phyloP scores from a whole-genome alignment of 2,888 invertebrate species.

The Macrophya alboannulata region DNA sequence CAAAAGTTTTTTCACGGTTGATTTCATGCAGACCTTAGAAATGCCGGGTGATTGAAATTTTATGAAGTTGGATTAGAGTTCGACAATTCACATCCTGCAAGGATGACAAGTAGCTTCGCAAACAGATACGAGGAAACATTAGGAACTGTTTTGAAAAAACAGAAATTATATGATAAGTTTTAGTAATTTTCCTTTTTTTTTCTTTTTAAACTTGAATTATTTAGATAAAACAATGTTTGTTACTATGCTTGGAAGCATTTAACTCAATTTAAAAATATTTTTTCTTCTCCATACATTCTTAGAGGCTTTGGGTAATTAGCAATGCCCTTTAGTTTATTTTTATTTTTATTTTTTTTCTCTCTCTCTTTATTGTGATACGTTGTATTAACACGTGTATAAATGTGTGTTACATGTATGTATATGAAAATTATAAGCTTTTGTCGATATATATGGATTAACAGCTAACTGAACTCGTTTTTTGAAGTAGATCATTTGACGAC shows the following conservation, averaged over 20 bases:
- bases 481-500: background rate
- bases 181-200: background rate
- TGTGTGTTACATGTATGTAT: background rate
- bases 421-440: background rate
- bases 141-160: background rate
- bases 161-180: too few relatives aligned
- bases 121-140: background rate
- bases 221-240: background rate
- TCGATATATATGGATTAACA: background rate
- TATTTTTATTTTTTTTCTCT: too few relatives aligned
- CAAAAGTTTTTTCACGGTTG: too few relatives aligned
- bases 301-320: background rate
- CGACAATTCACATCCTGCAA: too few relatives aligned
- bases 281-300: background rate
- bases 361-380: constrained; percentile 1
- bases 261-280: background rate
- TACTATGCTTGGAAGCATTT: background rate
- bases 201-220: background rate
- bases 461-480: background rate
- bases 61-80: too few relatives aligned
- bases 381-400: constrained; percentile 21
- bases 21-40: background rate
- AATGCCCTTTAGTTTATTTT: background rate
- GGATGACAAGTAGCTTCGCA: background rate
- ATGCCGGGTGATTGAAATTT: background rate